phyloP scores from a whole-genome alignment of 2,113 vertebrate genomes.

The Malurus alboscapulatus region DNA sequence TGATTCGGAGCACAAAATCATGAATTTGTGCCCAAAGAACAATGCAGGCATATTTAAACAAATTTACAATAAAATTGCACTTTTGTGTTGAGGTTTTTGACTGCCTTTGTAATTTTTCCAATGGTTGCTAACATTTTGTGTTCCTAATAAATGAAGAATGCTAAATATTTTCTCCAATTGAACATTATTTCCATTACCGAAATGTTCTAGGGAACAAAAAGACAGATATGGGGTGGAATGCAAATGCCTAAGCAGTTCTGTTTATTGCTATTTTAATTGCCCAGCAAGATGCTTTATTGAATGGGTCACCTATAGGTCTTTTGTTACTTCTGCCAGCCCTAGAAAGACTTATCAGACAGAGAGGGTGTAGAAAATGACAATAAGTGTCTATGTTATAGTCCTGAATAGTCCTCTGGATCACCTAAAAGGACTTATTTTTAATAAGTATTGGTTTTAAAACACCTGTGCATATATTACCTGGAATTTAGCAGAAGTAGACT shows the following conservation, averaged over 20 bases:
- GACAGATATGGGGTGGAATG: background rate
- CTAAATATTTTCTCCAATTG: background rate
- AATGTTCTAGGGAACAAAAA: background rate
- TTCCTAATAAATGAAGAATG: background rate
- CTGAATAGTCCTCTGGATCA: background rate
- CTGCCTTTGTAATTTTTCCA: background rate
- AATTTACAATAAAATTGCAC: background rate
- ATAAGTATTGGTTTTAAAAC: background rate
- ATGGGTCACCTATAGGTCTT: background rate
- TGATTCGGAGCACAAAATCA: background rate
- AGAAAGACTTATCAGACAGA: background rate
- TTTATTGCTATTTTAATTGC: background rate
- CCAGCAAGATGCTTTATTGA: background rate
- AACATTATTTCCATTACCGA: background rate
- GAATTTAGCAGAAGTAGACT: background rate
- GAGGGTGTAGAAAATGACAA: background rate
- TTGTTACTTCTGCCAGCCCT: background rate
- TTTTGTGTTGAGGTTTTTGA: background rate
- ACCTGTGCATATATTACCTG: rapidly evolving
- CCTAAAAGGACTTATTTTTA: background rate
- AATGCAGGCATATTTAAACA: background rate
- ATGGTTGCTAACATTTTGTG: background rate
- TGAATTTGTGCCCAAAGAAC: background rate
- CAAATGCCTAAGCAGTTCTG: background rate
- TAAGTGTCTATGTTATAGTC: background rate